A percentile compares a stretch with the other conserved stretches of the same genome.
Conservation (phyloP, 1,140 invertebrate genomes). For the Zeugodacus cucurbitae region DNA sequence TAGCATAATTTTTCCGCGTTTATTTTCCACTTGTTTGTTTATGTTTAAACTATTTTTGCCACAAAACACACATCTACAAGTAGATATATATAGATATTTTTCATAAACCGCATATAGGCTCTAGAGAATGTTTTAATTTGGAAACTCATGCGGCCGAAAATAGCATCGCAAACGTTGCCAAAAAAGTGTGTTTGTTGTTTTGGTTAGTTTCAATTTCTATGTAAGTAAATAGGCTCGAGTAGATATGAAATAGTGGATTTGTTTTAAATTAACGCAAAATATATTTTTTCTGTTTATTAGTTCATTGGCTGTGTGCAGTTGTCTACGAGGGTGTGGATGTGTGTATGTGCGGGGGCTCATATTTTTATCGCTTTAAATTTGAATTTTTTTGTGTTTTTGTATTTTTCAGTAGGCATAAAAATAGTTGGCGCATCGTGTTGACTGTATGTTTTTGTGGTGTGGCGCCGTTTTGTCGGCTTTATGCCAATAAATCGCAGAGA, state of each 20-base stretch:
- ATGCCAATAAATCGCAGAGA: conserved; percentile 21
- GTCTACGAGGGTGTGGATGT: background rate
- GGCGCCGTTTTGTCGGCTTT: background rate
- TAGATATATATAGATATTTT: background rate
- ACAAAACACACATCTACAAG: no score
- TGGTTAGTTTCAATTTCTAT: background rate
- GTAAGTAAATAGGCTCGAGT: background rate
- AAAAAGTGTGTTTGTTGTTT: background rate
- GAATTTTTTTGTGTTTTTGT: background rate
- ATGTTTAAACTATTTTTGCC: no score
- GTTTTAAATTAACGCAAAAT: conserved; percentile 4
- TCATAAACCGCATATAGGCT: background rate
- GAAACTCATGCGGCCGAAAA: background rate
- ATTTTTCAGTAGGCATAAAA: conserved; percentile 9
- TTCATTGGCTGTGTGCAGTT: background rate
- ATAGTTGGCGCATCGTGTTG: background rate
- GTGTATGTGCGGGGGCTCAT: background rate
- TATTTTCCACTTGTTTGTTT: no score
- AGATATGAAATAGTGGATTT: background rate
- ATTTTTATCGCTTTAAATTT: background rate
- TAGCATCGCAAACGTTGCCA: background rate
- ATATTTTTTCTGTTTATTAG: background rate
- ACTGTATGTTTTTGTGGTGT: background rate
- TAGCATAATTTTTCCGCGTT: no score
- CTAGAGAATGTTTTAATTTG: background rate